Percentiles rank a stretch among this genome's conserved stretches.
phyloP scores from a whole-genome alignment of 1,140 invertebrate genomes.

The Solen grandis region DNA sequence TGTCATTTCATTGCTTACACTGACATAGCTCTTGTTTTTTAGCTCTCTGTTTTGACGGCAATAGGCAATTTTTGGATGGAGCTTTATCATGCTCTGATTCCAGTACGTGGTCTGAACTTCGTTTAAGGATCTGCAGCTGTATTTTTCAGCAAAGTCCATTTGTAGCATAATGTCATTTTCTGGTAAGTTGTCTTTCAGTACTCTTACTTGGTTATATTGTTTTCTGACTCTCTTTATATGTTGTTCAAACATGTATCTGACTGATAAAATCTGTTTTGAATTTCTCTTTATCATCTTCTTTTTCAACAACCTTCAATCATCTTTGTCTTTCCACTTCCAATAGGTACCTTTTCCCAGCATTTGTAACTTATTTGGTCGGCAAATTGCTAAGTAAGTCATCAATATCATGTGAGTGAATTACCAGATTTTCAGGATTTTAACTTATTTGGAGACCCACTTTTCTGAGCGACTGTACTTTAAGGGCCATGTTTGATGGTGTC shows the following conservation, averaged over 20 bases:
- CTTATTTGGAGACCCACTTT: conserved; percentile 21
- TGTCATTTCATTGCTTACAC: neutral
- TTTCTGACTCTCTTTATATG: conserved; percentile 10
- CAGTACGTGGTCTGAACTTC: conserved; percentile 60
- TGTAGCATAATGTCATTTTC: conserved; percentile 34
- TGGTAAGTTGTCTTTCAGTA: conserved; percentile 41
- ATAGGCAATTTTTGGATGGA: conserved; percentile 56
- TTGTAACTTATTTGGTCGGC: neutral
- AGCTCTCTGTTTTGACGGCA: no score
- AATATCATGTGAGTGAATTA: conserved; percentile 23
- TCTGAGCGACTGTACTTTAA: neutral
- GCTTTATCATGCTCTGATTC: conserved; percentile 35
- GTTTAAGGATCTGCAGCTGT: conserved; percentile 40
- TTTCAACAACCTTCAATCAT: neutral
- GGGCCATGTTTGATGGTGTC: conserved; percentile 47
- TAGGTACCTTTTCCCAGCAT: conserved; percentile 12
- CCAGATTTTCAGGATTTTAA: conserved; percentile 24
- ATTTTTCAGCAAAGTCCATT: conserved; percentile 62
- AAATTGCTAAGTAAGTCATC: neutral
- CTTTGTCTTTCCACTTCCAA: neutral
- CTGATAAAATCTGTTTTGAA: neutral
- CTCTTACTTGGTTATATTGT: conserved; percentile 29
- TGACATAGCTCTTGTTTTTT: no score
- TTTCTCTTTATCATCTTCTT: conserved; percentile 11
- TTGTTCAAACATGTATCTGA: conserved; percentile 1